phyloP scores from a whole-genome alignment of 1,140 invertebrate species.

The Drosophila carrolli region DNA sequence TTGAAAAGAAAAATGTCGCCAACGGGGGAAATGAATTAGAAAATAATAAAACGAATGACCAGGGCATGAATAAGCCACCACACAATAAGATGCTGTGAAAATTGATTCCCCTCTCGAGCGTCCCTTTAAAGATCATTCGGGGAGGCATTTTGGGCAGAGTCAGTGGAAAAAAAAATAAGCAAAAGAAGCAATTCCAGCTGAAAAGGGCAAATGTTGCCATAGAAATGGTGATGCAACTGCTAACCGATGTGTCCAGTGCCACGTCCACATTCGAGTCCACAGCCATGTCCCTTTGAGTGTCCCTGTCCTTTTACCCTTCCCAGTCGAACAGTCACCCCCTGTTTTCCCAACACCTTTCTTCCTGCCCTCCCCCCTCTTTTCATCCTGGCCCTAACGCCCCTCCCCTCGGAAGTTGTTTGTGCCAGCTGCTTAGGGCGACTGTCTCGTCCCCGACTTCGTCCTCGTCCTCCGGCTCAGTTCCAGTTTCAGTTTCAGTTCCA shows the following conservation, averaged over 20 bases:
- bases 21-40: slow-evolving; percentile 12
- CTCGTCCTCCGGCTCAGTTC: not conserved
- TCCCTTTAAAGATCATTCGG: not conserved
- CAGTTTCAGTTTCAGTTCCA: not conserved
- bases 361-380: not conserved
- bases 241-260: slow-evolving; percentile 29
- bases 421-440: slow-evolving; percentile 43
- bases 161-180: not conserved
- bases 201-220: slow-evolving; percentile 23
- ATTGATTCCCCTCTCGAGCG: not conserved
- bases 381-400: not conserved
- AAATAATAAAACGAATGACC: slow-evolving; percentile 12
- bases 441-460: slow-evolving; percentile 9
- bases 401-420: slow-evolving; percentile 57
- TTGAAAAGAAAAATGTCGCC: not conserved
- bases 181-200: not conserved
- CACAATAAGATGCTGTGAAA: not conserved
- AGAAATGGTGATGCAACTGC: slow-evolving; percentile 51
- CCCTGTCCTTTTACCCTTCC: not conserved
- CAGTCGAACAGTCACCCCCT: too few relatives aligned
- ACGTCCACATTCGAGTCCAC: slow-evolving; percentile 9
- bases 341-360: too few relatives aligned
- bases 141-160: slow-evolving; percentile 3
- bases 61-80: not conserved
- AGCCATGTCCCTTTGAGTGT: slow-evolving; percentile 3